Evolutionary conservation across 35 echinoderm and acorn worm genomes (phyloP).

Genomic region (Lytechinus variegatus): DNA sequence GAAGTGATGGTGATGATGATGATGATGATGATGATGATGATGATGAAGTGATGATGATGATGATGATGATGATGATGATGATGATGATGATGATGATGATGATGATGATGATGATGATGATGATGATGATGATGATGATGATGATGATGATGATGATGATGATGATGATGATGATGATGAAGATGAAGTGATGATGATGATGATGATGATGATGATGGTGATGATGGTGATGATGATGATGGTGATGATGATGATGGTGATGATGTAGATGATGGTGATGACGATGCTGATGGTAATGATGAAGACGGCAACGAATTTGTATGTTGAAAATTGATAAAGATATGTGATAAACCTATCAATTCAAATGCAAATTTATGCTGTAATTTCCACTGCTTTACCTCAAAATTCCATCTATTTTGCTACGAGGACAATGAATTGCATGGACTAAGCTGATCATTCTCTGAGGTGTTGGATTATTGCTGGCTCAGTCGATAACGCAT

Average conservation of each 20-base stretch:
- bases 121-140: not conserved
- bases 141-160: not conserved
- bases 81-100: not conserved
- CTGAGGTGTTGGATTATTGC: no score
- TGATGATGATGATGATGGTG: not conserved
- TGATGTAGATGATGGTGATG: not conserved
- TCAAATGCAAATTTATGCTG: no score
- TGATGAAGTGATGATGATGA: not conserved
- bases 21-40: not conserved
- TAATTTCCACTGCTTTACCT: no score
- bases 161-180: not conserved
- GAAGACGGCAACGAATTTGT: not conserved
- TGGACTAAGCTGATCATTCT: no score
- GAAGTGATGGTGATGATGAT: not conserved
- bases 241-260: slow-evolving; percentile 10
- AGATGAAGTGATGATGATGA: not conserved
- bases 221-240: not conserved
- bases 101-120: not conserved
- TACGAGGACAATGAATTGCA: no score
- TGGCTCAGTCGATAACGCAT: no score
- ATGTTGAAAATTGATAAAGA: no score
- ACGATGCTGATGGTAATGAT: not conserved
- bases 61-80: not conserved
- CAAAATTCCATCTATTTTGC: no score
- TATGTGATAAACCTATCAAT: no score